These are phyloP conservation scores for Chelonia mydas DNA, from an alignment of 2,797 vertebrate genomes.

Conservation along the genomic window DNA sequence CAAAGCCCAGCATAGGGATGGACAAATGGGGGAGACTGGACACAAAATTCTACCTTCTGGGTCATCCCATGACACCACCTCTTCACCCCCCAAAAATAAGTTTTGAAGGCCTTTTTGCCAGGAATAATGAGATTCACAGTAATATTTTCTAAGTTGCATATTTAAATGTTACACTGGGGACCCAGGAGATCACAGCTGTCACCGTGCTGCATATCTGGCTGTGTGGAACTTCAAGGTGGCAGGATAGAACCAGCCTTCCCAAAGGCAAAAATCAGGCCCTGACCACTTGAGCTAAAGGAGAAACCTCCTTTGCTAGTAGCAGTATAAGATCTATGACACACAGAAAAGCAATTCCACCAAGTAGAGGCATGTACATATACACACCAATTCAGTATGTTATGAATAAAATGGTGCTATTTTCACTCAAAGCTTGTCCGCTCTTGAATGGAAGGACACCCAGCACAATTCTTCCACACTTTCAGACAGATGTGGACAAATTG, in stretches of 20 bases:
- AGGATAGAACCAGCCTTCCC: background rate
- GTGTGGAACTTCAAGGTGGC: background rate
- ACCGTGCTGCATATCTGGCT: background rate
- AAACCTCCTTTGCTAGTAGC: background rate
- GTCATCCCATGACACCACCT: background rate
- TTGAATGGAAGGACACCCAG: background rate
- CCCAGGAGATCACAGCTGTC: background rate
- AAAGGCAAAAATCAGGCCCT: background rate
- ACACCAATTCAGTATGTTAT: background rate
- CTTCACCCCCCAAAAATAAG: background rate
- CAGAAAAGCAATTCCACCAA: background rate
- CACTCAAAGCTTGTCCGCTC: background rate
- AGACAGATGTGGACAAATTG: background rate
- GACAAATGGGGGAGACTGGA: background rate
- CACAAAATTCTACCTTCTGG: background rate
- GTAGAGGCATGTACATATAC: accelerated
- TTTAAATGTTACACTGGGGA: background rate
- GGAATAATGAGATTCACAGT: background rate
- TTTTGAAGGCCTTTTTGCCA: background rate
- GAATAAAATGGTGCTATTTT: accelerated
- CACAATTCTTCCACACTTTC: background rate
- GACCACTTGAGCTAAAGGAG: background rate
- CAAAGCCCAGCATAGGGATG: background rate
- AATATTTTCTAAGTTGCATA: background rate
- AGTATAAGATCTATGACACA: background rate